Evolutionary conservation across 2,797 vertebrate genomes (phyloP), one percentile per base, ranked within the genome.

Genomic region (Leuciscus waleckii): DNA sequence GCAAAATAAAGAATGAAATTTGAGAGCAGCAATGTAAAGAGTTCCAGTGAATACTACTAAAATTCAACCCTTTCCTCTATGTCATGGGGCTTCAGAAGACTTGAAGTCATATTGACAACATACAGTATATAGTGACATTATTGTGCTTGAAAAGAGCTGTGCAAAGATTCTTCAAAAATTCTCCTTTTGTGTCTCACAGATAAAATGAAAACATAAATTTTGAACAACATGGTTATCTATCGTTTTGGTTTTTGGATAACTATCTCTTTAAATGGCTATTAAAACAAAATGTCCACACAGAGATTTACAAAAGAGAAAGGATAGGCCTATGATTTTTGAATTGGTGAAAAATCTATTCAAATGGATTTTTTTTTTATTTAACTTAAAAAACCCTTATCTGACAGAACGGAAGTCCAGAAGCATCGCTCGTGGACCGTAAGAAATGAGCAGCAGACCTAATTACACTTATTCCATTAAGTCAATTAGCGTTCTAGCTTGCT

Each of bases 401-500:
- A 79, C 41, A 39, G 56, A 85, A 79, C 37, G 32, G 43, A 32
- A 11, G 54, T 39, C 76, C 56, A 29, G 29, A 85, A 39, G 39
- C 80, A 58, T 32, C 14, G 71, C 32, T 32, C 29, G 26, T 69
- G 79, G 17, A 17, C 69, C 17, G 23, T 79, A 81, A 89, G 67
- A 61, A 86, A 88, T 69, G 51, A 84, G 37, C 39, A 87, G 81
- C 73, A 76, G 77, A 71, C 74, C 78, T 89, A 89, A 91, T 90
- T 87, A 87, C 76, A 81, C 78, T 87, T 79, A 83, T 87, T 89
- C 88, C 88, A 86, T 89, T 91, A 88, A 86, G 87, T 87, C 83
- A 89, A 83, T 88, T 88, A 89, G 78, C 41, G 81, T 73, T 56
- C 80, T 82, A 76, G 83, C 89, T 88, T 86, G 87, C 77, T 85